A percentile compares a stretch with the other conserved stretches of the same genome.
These are phyloP conservation scores for Elephantulus edwardii DNA, from an alignment of 2,113 vertebrate genomes.

Conservation along the genomic window DNA sequence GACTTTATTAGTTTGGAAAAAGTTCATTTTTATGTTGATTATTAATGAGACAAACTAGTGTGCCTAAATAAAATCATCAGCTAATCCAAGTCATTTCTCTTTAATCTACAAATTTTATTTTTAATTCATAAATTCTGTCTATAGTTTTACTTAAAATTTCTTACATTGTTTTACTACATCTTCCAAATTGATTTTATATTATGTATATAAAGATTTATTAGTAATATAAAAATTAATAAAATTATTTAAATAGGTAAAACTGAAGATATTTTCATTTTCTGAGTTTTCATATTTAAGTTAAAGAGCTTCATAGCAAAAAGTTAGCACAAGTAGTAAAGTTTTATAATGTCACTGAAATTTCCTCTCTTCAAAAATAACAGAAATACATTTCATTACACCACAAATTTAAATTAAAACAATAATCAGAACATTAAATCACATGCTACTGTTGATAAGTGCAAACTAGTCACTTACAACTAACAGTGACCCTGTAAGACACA, in stretches of 20 bases:
- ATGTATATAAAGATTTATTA: background rate
- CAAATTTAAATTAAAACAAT: background rate
- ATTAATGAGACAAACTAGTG: background rate
- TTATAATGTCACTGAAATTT: background rate
- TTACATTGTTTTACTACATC: background rate
- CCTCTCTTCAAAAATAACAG: background rate
- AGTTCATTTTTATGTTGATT: background rate
- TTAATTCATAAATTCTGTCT: background rate
- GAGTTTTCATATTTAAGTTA: background rate
- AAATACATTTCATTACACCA: background rate
- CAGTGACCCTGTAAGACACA: too few relatives aligned
- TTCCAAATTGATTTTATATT: background rate
- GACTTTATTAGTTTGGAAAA: background rate
- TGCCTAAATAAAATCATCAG: conserved; percentile 11
- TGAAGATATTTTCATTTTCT: background rate
- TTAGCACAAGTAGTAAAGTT: background rate
- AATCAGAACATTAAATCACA: background rate
- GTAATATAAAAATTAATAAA: background rate
- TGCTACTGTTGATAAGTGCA: background rate
- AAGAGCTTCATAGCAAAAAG: background rate
- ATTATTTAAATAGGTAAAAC: background rate
- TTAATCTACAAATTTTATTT: background rate
- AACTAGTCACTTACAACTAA: too few relatives aligned
- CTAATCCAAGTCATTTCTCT: background rate
- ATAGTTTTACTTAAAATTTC: conserved; percentile 29